Percentiles rank a stretch among this genome's conserved stretches.
Evolutionary conservation across 2,888 invertebrate species (phyloP).

Genomic region (Cephus runcator): DNA sequence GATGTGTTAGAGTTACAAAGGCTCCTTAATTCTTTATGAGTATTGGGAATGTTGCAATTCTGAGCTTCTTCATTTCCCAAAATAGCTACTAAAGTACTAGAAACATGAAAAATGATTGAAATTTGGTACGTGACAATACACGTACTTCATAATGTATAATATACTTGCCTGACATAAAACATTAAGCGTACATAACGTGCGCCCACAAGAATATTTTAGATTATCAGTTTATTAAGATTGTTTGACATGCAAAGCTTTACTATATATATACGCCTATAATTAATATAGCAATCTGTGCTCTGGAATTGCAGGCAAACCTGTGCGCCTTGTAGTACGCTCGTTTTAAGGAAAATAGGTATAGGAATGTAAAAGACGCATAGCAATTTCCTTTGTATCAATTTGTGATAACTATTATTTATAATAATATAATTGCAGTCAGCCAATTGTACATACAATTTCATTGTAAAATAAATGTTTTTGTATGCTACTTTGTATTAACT

Average conservation of each 20-base stretch:
- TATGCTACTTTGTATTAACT: constrained; percentile 8
- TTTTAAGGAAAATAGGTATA: neutral
- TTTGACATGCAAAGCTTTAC: neutral
- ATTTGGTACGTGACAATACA: neutral
- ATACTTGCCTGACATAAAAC: neutral
- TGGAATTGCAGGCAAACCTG: neutral
- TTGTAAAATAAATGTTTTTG: constrained; percentile 22
- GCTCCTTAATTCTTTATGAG: neutral
- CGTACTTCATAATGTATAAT: neutral
- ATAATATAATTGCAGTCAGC: constrained; percentile 13
- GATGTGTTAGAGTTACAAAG: neutral
- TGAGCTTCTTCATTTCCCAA: neutral
- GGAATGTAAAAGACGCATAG: neutral
- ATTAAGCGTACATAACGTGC: neutral
- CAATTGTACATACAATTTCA: constrained; percentile 16
- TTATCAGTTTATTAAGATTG: neutral
- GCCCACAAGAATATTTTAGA: neutral
- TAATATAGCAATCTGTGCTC: neutral
- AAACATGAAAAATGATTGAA: neutral
- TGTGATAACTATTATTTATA: constrained; percentile 20
- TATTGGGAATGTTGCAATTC: neutral
- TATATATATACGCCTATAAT: neutral
- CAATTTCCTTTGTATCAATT: constrained; percentile 15
- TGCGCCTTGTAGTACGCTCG: neutral
- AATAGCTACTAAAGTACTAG: neutral